Evolutionary conservation across 1,140 invertebrate species (phyloP).

Genomic region (Popillia japonica): DNA sequence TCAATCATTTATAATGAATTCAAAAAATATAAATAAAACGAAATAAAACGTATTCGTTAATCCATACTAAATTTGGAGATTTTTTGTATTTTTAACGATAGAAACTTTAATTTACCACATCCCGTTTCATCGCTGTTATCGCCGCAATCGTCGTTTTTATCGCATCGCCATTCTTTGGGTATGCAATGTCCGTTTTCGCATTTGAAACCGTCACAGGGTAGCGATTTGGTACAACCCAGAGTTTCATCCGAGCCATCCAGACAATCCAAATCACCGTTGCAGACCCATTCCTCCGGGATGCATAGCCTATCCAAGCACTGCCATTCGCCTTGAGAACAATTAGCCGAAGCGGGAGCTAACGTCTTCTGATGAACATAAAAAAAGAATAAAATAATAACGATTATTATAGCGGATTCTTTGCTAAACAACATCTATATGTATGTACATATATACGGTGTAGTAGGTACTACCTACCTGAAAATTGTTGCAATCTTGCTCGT

Average conservation of each 20-base stretch:
- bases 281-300: conserved; percentile 64
- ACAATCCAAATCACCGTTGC: conserved; percentile 73
- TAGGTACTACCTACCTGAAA: not conserved
- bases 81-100: not conserved
- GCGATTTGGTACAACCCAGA: conserved; percentile 52
- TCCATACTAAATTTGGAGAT: not conserved
- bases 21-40: conserved; percentile 25
- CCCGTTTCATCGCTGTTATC: conserved; percentile 73
- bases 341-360: not conserved
- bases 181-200: conserved; percentile 72
- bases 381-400: not conserved
- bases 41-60: conserved; percentile 13
- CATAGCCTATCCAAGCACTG: conserved; percentile 65
- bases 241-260: conserved; percentile 72
- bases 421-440: no score
- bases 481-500: conserved; percentile 66
- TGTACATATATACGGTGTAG: not conserved
- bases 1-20: no score
- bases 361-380: not conserved
- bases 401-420: no score
- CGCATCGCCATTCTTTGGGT: conserved; percentile 70
- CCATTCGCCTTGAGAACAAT: conserved; percentile 54
- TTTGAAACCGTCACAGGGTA: conserved; percentile 59
- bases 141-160: conserved; percentile 69
- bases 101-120: conserved; percentile 67